phyloP scores from a whole-genome alignment of 2,888 invertebrate genomes.

The Ametastegia equiseti region DNA sequence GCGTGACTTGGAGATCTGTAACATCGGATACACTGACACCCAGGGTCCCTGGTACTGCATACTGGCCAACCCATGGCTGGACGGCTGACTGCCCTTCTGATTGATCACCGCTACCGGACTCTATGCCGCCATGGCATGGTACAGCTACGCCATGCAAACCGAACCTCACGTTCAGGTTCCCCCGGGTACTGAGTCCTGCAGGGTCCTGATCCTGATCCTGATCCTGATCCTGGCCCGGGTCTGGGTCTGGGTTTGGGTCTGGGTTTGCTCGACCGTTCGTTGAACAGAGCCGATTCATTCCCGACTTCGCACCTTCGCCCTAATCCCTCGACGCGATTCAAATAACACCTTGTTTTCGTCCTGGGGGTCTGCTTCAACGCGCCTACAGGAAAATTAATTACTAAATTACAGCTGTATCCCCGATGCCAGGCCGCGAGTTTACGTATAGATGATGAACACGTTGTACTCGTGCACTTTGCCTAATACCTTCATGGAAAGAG shows the following conservation, averaged over 20 bases:
- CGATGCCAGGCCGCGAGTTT: not conserved
- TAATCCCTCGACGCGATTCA: constrained; percentile 56
- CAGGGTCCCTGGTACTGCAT: constrained; percentile 64
- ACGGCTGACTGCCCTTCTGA: constrained; percentile 71
- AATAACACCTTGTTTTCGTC: constrained; percentile 56
- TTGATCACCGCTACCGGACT: constrained; percentile 74
- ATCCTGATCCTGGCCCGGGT: no score
- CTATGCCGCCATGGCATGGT: constrained; percentile 64
- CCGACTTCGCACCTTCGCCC: constrained; percentile 60
- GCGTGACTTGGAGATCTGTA: constrained; percentile 70
- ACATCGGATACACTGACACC: constrained; percentile 62
- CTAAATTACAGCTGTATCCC: not conserved
- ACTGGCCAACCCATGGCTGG: constrained; percentile 69
- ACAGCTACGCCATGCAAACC: constrained; percentile 50
- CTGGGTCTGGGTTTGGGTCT: not conserved
- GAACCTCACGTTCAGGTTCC: no score
- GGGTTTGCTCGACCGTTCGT: constrained; percentile 53
- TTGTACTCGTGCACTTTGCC: no score
- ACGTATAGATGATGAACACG: not conserved
- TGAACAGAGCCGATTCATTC: constrained; percentile 59
- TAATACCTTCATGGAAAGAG: no score
- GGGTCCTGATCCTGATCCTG: constrained; percentile 52
- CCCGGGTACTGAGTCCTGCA: constrained; percentile 48
- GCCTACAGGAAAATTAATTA: constrained; percentile 8
- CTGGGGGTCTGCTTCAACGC: not conserved